These are phyloP conservation scores for Pao palembangensis DNA, from an alignment of 2,113 vertebrate genomes.

Conservation along the genomic window DNA sequence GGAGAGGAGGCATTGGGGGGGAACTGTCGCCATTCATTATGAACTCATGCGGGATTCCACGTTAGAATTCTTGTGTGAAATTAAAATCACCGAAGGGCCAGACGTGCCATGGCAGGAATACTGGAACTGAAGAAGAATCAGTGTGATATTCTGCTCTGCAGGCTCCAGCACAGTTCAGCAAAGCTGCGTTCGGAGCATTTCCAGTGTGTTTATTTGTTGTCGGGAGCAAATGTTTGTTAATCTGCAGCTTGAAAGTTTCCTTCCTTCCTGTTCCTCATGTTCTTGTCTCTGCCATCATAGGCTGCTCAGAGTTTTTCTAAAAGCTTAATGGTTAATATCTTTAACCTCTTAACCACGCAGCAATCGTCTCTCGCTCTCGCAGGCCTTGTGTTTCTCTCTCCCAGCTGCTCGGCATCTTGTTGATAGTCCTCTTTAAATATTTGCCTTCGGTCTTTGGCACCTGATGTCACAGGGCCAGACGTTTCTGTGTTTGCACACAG, in stretches of 20 bases:
- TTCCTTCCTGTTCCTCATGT: conserved; percentile 7
- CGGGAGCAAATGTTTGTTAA: conserved; percentile 45
- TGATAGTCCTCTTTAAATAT: conserved; percentile 58
- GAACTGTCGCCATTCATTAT: conserved; percentile 62
- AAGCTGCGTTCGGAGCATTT: conserved; percentile 11
- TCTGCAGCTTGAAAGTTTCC: conserved; percentile 54
- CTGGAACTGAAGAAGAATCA: conserved; percentile 1
- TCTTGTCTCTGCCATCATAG: neutral
- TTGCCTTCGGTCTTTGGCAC: conserved; percentile 53
- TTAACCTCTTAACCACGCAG: neutral
- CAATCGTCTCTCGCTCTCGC: conserved; percentile 6
- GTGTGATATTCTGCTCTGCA: neutral
- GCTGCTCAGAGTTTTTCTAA: conserved; percentile 25
- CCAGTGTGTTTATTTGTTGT: conserved; percentile 27
- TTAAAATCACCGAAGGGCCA: conserved; percentile 22
- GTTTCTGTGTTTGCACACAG: conserved; percentile 59
- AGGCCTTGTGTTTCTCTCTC: conserved; percentile 14
- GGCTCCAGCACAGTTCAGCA: conserved; percentile 7
- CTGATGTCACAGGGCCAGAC: conserved; percentile 59
- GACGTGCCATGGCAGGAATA: conserved; percentile 21
- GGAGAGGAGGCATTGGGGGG: conserved; percentile 30
- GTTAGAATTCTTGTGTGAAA: conserved; percentile 39
- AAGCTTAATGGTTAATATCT: conserved; percentile 13
- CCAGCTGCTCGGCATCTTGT: conserved; percentile 26
- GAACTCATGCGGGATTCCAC: conserved; percentile 38